Base-by-base conservation (phyloP, 53 echinoderm and acorn worm species). In the Pentamera pediparva region DNA sequence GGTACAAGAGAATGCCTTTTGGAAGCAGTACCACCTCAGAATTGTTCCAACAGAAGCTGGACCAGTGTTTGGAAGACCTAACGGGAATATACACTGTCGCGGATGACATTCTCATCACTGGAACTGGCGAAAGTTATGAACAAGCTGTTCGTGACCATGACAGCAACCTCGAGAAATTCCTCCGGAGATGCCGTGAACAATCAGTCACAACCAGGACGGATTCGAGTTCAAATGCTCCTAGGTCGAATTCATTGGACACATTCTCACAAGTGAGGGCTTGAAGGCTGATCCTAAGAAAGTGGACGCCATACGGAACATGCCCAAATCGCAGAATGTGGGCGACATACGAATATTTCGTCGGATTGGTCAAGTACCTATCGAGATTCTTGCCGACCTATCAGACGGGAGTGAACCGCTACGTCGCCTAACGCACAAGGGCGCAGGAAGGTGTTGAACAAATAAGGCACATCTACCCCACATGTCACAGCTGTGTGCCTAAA, bases 91-190 rank as follows among this genome's bases (percentile, higher is more conserved):
- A 67, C 50, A 76, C 43, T 10, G 76, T 86, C 30, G 81, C 76
- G 17, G 86, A 86, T 40, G 81, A 86, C 32, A 59, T 76, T 3
- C 7, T 81, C 0, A 86, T 86, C 26, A 59, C 76, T 8, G 75
- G 79, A 17, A 65, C 40, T 40, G 81, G 77, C 2, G 54, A 33
- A 6, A 76, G 17, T 13, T 32, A 69, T 17, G 31, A 17, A 24
- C 70, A 86, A 59, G 80, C 80, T 11, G 64, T 57, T 32, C 57
- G 47, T n/a, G 58, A 80, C 17, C 86, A 85, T 76, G 37, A 63
- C 53, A 75, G 36, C 22, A 18, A 33, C 33, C 67, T 50, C n/a
- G 45, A 45, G 43, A 11, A 56, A 76, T 34, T 41, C 45, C 37
- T n/a, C n/a, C n/a, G n/a, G n/a, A n/a, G n/a, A n/a, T 77, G 60